These are phyloP conservation scores for Zosterops lateralis DNA, from an alignment of 2,113 vertebrate genomes.

Conservation along the genomic window DNA sequence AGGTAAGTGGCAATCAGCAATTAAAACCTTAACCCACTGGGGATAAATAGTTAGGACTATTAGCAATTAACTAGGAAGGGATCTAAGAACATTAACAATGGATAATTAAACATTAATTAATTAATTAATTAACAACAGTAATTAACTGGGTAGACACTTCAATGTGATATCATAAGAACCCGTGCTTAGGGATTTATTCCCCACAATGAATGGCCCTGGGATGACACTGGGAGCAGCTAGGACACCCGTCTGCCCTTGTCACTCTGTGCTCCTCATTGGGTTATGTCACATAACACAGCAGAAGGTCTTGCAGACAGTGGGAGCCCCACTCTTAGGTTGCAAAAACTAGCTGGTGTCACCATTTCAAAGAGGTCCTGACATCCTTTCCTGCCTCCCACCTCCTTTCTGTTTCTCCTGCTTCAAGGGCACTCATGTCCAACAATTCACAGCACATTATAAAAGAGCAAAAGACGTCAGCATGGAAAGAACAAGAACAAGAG, in stretches of 20 bases:
- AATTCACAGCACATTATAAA: background rate
- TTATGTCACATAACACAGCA: background rate
- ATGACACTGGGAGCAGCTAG: background rate
- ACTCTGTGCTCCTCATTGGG: background rate
- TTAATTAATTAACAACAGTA: too few species aligned
- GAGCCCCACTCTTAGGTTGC: background rate
- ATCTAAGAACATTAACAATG: too few species aligned
- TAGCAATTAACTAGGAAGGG: too few species aligned
- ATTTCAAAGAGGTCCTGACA: background rate
- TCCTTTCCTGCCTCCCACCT: background rate
- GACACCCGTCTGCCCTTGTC: background rate
- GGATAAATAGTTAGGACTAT: too few species aligned
- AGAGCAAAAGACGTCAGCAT: background rate
- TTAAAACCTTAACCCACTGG: too few species aligned
- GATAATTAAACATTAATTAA: too few species aligned
- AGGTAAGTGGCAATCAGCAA: too few species aligned
- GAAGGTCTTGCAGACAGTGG: background rate
- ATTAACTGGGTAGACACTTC: too few species aligned
- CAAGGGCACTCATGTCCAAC: accelerated
- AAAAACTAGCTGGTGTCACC: background rate
- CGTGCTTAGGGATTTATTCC: too few species aligned
- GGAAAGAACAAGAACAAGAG: background rate
- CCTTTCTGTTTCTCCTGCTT: background rate
- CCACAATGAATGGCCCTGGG: background rate
- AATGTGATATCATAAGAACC: too few species aligned